Evolutionary conservation across 2,888 invertebrate species (phyloP), one percentile per base, ranked within the genome.

Genomic region (Amphimallon solstitiale): DNA sequence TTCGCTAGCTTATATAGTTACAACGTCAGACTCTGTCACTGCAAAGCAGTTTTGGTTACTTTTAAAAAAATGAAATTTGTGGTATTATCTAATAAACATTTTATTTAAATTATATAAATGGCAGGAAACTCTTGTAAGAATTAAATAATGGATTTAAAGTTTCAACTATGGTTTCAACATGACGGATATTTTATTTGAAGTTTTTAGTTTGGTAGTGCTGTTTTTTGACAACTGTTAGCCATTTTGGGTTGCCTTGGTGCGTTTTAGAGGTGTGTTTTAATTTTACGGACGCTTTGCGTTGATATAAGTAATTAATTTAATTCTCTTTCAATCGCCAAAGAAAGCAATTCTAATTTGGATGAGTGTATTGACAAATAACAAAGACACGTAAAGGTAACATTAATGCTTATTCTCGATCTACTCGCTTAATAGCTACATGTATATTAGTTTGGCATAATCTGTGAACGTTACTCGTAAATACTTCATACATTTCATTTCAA

Each of bases 191-290:
- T 23, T 23, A 23, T 23, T 23, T 23, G 23, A 5, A 23, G 5
- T 23, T 29, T 29, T 2, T 29, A 29, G 9, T 29, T 29, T 70
- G 70, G 70, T 23, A 70, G 15, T 23, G 17, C 21, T 59, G 61
- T 7, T 10, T 66, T 70, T 69, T 68, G 71, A 67, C 71, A 69
- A 59, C 43, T 43, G 49, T 29, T 63, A 65, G 71, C 71, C 71
- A 71, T 71, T 70, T 71, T 71, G 70, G 65, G 70, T 68, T 70
- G 65, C 62, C 65, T 70, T 68, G 69, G 69, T 67, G 71, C 67
- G 66, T 66, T 67, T 71, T 69, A 65, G n/a, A n/a, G 67, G 56
- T 59, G 56, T 59, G 56, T 59, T 59, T 54, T 54, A 38, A 23
- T 63, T 62, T 45, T 40, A 56, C 29, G 2, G 34, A 23, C 62